A percentile compares a stretch with the other conserved stretches of the same genome.
phyloP scores from a whole-genome alignment of 2,797 vertebrate genomes.

The Arctocebus calabarensis region DNA sequence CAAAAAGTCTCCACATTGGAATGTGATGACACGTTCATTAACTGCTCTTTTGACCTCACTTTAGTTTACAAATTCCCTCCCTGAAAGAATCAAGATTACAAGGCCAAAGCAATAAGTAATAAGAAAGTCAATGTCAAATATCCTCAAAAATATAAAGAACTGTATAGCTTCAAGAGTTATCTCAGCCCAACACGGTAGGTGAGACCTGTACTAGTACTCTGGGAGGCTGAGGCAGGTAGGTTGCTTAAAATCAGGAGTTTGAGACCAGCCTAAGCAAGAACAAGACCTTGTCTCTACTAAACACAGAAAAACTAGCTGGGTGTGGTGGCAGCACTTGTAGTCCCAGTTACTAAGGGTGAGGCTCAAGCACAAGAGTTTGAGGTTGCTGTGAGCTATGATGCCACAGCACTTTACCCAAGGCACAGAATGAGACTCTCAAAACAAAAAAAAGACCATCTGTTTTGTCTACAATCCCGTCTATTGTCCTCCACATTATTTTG shows the following conservation, averaged over 20 bases:
- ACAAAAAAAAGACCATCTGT: neutral
- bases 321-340: too few species aligned
- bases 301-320: too few species aligned
- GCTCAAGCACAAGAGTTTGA: too few species aligned
- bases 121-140: conserved; percentile 41
- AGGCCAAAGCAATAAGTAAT: neutral
- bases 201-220: too few species aligned
- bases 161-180: conserved; percentile 29
- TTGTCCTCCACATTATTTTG: neutral
- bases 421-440: too few species aligned
- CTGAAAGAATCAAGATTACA: neutral
- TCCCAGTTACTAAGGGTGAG: too few species aligned
- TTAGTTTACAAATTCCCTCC: conserved; percentile 31
- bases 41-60: neutral
- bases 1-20: conserved; percentile 32
- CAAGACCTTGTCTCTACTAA: too few species aligned
- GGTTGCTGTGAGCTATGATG: too few species aligned
- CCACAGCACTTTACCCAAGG: too few species aligned
- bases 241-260: too few species aligned
- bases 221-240: too few species aligned
- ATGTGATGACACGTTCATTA: conserved; percentile 31
- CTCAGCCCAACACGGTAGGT: neutral
- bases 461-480: neutral
- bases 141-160: neutral
- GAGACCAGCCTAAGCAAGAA: too few species aligned